Percentiles rank a stretch among this genome's conserved stretches.
Evolutionary conservation across 2,113 vertebrate genomes (phyloP).

Genomic region (Cnemophilus loriae): DNA sequence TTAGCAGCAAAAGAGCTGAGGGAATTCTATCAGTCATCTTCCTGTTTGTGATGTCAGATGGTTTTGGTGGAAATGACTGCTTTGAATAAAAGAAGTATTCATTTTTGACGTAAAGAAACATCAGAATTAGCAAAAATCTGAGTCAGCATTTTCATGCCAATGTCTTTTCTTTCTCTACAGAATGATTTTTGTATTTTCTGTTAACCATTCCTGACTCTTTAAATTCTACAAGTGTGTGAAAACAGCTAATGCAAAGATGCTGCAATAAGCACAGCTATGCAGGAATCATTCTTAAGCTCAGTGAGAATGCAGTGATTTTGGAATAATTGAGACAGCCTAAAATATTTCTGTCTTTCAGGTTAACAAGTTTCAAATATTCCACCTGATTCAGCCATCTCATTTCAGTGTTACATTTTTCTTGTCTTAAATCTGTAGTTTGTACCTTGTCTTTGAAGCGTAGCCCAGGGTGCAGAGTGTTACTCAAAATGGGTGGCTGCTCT

Average conservation of each 20-base stretch:
- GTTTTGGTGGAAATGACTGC: neutral
- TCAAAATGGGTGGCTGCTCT: neutral
- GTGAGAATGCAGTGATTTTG: neutral
- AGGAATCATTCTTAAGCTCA: conserved; percentile 27
- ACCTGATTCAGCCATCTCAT: neutral
- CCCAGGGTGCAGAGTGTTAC: neutral
- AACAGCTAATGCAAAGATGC: neutral
- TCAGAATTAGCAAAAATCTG: neutral
- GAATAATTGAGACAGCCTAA: conserved; percentile 1
- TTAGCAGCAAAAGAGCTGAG: neutral
- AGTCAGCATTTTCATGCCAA: neutral
- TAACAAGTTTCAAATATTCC: conserved; percentile 14
- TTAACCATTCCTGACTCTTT: neutral
- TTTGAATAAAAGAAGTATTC: neutral
- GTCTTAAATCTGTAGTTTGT: neutral
- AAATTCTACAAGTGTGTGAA: neutral
- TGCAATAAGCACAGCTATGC: neutral
- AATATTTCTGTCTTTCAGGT: conserved; percentile 13
- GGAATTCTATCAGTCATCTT: neutral
- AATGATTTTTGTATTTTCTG: neutral
- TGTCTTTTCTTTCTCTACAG: neutral
- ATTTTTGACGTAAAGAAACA: neutral
- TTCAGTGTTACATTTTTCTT: neutral
- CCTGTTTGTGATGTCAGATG: neutral
- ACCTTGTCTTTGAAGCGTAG: neutral